A percentile compares a stretch with the other conserved stretches of the same genome.
These are phyloP conservation scores for Steinernema hermaphroditum DNA, from an alignment of 2,888 invertebrate species.

Conservation along the genomic window DNA sequence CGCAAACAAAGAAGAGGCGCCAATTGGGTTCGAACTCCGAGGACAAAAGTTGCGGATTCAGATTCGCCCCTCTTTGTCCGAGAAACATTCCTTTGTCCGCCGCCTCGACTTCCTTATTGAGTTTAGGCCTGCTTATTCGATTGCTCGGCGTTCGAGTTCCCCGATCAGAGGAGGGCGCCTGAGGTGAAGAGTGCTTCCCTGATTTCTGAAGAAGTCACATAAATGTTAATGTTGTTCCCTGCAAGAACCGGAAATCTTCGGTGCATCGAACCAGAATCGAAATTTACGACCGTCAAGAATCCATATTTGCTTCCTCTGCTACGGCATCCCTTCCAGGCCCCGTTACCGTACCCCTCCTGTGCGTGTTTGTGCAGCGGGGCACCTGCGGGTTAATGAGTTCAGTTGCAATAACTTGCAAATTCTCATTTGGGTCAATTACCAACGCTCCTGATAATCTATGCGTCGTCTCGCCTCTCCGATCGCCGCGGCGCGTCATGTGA, in stretches of 20 bases:
- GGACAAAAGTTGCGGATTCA: not conserved
- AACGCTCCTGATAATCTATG: constrained; percentile 18
- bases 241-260: constrained; percentile 19
- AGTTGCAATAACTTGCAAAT: constrained; percentile 25
- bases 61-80: not conserved
- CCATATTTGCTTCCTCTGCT: not conserved
- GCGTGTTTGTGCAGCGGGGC: not conserved
- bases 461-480: constrained; percentile 20
- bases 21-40: not conserved
- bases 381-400: constrained; percentile 27
- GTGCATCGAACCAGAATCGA: constrained; percentile 6
- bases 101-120: not conserved
- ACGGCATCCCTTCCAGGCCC: not conserved
- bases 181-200: not conserved
- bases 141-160: not conserved
- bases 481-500: constrained; percentile 17
- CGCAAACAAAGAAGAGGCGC: constrained; percentile 22
- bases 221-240: constrained; percentile 14
- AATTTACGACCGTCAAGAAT: not conserved
- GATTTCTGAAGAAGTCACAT: constrained; percentile 7
- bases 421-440: constrained; percentile 31
- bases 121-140: not conserved
- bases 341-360: not conserved
- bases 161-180: too few relatives aligned
- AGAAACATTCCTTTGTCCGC: constrained; percentile 3